Percentiles rank a stretch among this genome's conserved stretches.
Conservation (phyloP, 2,888 invertebrate species). For the Andrena trimmerana region DNA sequence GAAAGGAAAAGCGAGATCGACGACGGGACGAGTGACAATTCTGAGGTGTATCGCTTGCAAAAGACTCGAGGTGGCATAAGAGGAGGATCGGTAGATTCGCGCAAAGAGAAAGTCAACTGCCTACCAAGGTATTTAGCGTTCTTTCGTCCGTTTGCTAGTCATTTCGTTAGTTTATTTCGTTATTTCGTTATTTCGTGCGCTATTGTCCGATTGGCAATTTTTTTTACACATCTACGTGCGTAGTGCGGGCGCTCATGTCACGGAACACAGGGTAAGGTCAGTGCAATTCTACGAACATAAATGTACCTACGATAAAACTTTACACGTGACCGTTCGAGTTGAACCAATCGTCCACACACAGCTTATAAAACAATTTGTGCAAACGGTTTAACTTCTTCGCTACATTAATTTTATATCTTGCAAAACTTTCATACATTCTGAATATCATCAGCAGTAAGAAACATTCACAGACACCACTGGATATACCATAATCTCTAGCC, state of each 20-base stretch:
- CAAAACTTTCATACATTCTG: too few relatives aligned
- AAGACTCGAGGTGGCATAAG: slow-evolving; percentile 56
- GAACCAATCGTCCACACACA: background rate
- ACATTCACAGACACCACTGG: too few relatives aligned
- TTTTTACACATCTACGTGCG: background rate
- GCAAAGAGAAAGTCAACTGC: slow-evolving; percentile 62
- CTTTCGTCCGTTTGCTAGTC: background rate
- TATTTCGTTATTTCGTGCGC: background rate
- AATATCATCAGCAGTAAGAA: too few relatives aligned
- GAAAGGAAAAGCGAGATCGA: slow-evolving; percentile 66
- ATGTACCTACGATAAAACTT: slow-evolving; percentile 11
- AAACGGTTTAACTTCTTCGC: too few relatives aligned
- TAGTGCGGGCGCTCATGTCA: slow-evolving; percentile 42
- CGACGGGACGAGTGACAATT: slow-evolving; percentile 62
- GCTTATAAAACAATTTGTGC: too few relatives aligned
- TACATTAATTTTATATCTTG: too few relatives aligned
- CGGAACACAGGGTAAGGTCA: slow-evolving; percentile 77
- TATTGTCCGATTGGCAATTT: background rate
- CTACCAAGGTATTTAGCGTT: slow-evolving; percentile 37
- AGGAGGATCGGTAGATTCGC: slow-evolving; percentile 59
- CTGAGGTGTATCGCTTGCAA: slow-evolving; percentile 63
- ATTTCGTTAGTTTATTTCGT: background rate
- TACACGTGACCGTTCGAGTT: background rate
- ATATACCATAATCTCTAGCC: too few relatives aligned
- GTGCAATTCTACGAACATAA: slow-evolving; percentile 73